Base-by-base conservation (phyloP, 2,888 invertebrate species). In the Amblyjoppa fuscipennis region DNA sequence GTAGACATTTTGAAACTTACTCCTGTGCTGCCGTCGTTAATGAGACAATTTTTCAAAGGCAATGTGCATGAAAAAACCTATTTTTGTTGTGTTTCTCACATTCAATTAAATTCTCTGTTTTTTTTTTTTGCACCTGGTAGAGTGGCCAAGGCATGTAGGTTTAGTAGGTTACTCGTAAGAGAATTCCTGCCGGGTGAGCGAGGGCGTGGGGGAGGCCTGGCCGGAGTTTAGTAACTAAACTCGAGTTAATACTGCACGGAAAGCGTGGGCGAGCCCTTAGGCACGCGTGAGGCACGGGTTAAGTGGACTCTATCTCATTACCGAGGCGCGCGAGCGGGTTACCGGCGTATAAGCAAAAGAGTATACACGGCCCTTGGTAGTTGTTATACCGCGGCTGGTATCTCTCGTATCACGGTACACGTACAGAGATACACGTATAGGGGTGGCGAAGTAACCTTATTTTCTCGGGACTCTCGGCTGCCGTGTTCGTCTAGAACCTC, bases 221-320 rank as follows among this genome's bases (percentile, higher is more conserved):
- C 16, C 76, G 38, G 45, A 89, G 89, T 92, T 91, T 88, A 91
- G 88, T 73, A 86, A 85, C 87, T 90, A 89, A 91, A 90, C 86
- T 88, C 87, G 87, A 87, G 88, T 87, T 88, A 86, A 90, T 84
- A 77, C 53, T 41, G 53, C 20, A 41, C 5, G 68, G 49, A 51
- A 68, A 59, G 74, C 68, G 76, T 84, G 79, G 87, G 87, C 83
- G 85, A 83, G 88, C 89, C 87, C 92, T 93, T 92, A 89, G 90
- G 90, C 92, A 93, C 91, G 92, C 90, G 90, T 92, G 89, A 87
- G 84, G 88, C 87, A 87, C 78, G 81, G 89, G 89, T 91, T 92
- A 91, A 93, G 92, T 93, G 90, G 89, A 89, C 91, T 92, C 92
- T 90, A 91, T 91, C 92, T 93, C 90, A 93, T 93, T 91, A 92